phyloP scores from a whole-genome alignment of 1,140 invertebrate genomes.

The Helicoverpa zea region DNA sequence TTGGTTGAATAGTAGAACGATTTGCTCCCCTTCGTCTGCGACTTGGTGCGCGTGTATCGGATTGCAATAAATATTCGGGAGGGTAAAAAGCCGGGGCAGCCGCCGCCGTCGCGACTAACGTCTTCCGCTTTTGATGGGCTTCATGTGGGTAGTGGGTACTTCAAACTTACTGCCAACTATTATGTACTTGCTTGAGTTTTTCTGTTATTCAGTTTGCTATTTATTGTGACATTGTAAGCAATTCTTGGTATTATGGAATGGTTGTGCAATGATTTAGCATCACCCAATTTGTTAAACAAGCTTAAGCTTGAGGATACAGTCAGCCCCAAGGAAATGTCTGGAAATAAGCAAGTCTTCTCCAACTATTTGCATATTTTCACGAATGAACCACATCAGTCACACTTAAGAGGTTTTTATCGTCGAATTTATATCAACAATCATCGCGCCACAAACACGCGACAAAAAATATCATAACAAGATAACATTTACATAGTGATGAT shows the following conservation, averaged over 20 bases:
- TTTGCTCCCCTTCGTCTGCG: conserved; percentile 4
- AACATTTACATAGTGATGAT: conserved; percentile 46
- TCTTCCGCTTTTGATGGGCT: conserved; percentile 74
- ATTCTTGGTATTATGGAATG: not conserved
- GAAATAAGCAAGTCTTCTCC: no score
- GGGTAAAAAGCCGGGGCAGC: conserved; percentile 51
- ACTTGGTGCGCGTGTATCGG: conserved; percentile 64
- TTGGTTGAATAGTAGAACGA: conserved; percentile 8
- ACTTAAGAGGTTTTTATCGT: not conserved
- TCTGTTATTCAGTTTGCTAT: not conserved
- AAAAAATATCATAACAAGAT: conserved; percentile 44
- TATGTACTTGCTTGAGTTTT: conserved; percentile 26
- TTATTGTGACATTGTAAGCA: no score
- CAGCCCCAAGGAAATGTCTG: no score
- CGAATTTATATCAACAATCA: conserved; percentile 24
- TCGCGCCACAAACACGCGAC: conserved; percentile 14
- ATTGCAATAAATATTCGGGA: conserved; percentile 79
- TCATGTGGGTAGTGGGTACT: conserved; percentile 53
- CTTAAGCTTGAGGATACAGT: no score
- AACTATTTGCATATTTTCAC: not conserved
- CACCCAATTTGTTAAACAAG: no score
- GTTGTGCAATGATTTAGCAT: no score
- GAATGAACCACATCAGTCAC: not conserved
- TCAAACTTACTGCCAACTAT: conserved; percentile 51
- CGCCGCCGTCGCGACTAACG: conserved; percentile 62